Percentiles rank a stretch among this genome's conserved stretches.
phyloP scores from a whole-genome alignment of 2,888 invertebrate genomes.

The Hoplodrina ambigua region DNA sequence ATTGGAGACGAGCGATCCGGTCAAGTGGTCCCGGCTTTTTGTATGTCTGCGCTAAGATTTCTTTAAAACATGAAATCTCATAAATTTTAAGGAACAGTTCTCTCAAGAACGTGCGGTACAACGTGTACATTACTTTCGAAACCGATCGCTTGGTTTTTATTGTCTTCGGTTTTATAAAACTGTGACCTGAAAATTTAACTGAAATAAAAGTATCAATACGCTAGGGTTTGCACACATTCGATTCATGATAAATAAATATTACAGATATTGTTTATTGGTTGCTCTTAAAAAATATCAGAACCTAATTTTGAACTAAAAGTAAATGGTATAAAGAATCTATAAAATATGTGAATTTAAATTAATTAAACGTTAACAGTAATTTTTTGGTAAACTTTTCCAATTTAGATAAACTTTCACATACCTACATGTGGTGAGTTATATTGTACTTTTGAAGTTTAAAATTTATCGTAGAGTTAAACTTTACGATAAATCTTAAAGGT shows the following conservation, averaged over 20 bases:
- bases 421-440: background rate
- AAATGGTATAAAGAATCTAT: no score
- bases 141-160: conserved; percentile 29
- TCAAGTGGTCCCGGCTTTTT: conserved; percentile 82
- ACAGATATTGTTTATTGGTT: background rate
- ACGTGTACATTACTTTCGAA: conserved; percentile 35
- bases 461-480: conserved; percentile 47
- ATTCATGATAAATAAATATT: background rate
- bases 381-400: background rate
- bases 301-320: no score
- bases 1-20: conserved; percentile 76
- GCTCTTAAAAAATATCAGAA: no score
- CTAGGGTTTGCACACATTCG: background rate
- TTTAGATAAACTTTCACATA: background rate
- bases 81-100: conserved; percentile 63
- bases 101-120: conserved; percentile 37
- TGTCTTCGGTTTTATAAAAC: conserved; percentile 21
- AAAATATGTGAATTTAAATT: no score
- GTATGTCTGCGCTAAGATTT: conserved; percentile 66
- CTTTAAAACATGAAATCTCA: conserved; percentile 67
- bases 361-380: background rate
- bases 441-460: conserved; percentile 21
- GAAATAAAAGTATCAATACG: background rate
- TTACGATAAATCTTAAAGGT: conserved; percentile 62
- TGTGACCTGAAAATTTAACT: conserved; percentile 22